These are phyloP conservation scores for Drosophila gaucha DNA, from an alignment of 2,888 invertebrate genomes.

Conservation along the genomic window DNA sequence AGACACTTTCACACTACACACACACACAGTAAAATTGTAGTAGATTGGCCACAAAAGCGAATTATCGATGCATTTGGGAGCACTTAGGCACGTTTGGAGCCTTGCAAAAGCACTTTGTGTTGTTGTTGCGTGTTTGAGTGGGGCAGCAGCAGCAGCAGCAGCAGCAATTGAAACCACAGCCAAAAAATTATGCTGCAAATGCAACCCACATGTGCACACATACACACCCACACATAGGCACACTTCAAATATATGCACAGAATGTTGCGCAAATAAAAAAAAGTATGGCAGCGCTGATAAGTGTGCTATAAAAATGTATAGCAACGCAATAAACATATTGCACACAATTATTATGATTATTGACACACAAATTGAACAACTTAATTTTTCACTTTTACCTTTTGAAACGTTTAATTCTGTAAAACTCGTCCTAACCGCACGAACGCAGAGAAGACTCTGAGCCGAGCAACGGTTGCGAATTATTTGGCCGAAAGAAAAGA, in stretches of 20 bases:
- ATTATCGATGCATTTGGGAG: slow-evolving; percentile 77
- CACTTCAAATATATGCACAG: background rate
- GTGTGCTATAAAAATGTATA: slow-evolving; percentile 31
- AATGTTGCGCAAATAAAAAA: background rate
- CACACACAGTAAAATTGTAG: slow-evolving; percentile 42
- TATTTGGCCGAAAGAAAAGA: slow-evolving; percentile 14
- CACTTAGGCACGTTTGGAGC: slow-evolving; percentile 73
- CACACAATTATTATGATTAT: background rate
- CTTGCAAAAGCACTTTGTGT: slow-evolving; percentile 18
- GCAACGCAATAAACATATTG: background rate
- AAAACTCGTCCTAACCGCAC: slow-evolving; percentile 61
- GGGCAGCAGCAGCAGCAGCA: slow-evolving; percentile 14
- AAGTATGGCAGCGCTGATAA: slow-evolving; percentile 13
- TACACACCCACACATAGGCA: slow-evolving; percentile 1
- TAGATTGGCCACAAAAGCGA: slow-evolving; percentile 72
- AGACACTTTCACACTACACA: slow-evolving; percentile 7
- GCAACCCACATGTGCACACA: slow-evolving; percentile 16
- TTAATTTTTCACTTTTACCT: slow-evolving; percentile 42
- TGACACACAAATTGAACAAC: background rate
- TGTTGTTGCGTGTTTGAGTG: slow-evolving; percentile 16
- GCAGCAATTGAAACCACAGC: slow-evolving; percentile 21
- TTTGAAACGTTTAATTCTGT: slow-evolving; percentile 3
- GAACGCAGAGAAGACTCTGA: slow-evolving; percentile 78
- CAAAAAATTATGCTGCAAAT: slow-evolving; percentile 32
- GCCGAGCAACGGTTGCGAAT: slow-evolving; percentile 32